Base-by-base conservation (phyloP, 1,140 invertebrate genomes). In the Lepidurus arcticus region DNA sequence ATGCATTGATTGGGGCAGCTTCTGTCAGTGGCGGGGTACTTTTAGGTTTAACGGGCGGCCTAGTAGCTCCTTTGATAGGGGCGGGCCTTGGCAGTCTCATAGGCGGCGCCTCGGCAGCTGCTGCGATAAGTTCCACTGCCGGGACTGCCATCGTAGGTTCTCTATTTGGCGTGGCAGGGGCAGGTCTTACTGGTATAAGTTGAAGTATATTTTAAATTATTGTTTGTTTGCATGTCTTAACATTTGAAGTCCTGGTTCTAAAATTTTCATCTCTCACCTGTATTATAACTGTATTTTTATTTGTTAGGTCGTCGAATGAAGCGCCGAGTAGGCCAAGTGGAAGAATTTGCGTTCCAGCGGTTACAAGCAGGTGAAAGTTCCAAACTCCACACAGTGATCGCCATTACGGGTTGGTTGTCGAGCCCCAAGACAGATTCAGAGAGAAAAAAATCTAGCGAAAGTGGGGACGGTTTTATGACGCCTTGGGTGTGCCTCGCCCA, bases 271-370 rank as follows among this genome's bases (percentile, higher is more conserved):
- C 6, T 13, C 1, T 1, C 13, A 21, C n/a, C 21, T n/a, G 21
- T 65, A 13, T 74, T 42, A 9, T 75, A 13, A 44, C 13, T 79
- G 34, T 34, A 34, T 34, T 34, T 34, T 34, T 34, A 34, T 73
- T 79, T 82, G 81, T 76, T 81, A 89, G 90, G 90, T 34, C 90
- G 88, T 81, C 91, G 91, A 85, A 92, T 92, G 91, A 89, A 91
- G 78, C 91, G 90, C 83, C 83, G 91, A 80, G 88, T 91, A 75
- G 91, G 91, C 26, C 89, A 90, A 80, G 86, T 91, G n/a, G 90
- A 91, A 84, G 90, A 92, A 82, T 92, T 92, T 85, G 86, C 85
- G 74, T 91, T 92, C 83, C 87, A 89, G 77, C 86, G 87, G 34
- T 80, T 92, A 26, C 84, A 84, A 9, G 81, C 81, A 53, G 81